Evolutionary conservation across 2,113 vertebrate species (phyloP), one percentile per base, ranked within the genome.

Genomic region (Coreoperca whiteheadi): DNA sequence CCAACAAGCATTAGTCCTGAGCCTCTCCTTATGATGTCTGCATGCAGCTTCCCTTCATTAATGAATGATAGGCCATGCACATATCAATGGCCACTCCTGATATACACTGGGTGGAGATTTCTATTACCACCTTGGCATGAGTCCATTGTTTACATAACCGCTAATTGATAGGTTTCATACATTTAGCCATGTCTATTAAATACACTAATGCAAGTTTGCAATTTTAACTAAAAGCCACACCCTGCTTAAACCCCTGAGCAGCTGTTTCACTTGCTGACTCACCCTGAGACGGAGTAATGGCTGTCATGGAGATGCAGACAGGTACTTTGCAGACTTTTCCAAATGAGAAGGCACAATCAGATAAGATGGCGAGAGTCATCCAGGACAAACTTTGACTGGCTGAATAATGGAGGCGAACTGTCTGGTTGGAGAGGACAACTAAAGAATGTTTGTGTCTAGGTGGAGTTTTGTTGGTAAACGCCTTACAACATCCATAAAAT

Each of bases 271-370:
- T 70, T 68, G 81, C 81, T 85, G 88, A 89, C 84, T 43, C 87
- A 68, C 46, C 32, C 61, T 34, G 79, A 81, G 81, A 88, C 86
- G 60, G 56, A 54, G 74, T 87, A 85, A 89, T 88, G 75, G 85
- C 66, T 77, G 78, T 77, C 69, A 23, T 81, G 60, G 74, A 54
- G 56, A 77, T 11, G 85, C 21, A 91, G 74, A 90, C 87, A 2
- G 86, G 76, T 87, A 90, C 79, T 91, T 89, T 88, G 57, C 37
- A 75, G 89, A 86, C 81, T 85, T 87, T 91, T 90, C 82, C 73
- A 81, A 93, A 87, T 89, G 86, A 92, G 81, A 82, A 75, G 81
- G 72, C 75, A 73, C 81, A 79, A 82, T 89, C 67, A 73, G 75
- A 86, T 76, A 81, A 82, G 82, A 78, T 51, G 76, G 51, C 51